Percentiles rank a stretch among this genome's conserved stretches.
Evolutionary conservation across 2,888 invertebrate species (phyloP).

Genomic region (Apodemia zela): DNA sequence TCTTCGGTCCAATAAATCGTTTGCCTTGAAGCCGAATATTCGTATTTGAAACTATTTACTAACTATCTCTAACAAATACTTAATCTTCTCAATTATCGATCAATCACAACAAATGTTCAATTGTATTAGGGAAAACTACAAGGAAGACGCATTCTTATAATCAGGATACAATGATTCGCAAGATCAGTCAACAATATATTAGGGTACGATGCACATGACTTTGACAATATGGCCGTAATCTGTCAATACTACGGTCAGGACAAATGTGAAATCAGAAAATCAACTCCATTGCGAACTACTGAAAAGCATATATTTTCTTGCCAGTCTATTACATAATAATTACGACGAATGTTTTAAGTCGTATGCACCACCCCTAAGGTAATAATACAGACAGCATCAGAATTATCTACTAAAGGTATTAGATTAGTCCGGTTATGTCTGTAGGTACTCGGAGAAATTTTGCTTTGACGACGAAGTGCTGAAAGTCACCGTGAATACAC

Average conservation of each 20-base stretch:
- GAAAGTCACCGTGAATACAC: background rate
- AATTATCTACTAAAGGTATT: background rate
- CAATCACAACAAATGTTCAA: background rate
- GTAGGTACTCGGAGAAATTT: too few relatives aligned
- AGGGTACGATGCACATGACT: background rate
- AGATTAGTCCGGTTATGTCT: too few relatives aligned
- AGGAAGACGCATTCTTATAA: slow-evolving; percentile 9
- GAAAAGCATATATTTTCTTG: background rate
- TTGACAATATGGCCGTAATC: background rate
- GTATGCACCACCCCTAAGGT: background rate
- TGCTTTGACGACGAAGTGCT: background rate
- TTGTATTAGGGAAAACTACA: slow-evolving; percentile 4
- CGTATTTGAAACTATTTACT: background rate
- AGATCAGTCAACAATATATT: background rate
- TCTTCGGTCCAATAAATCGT: too few relatives aligned
- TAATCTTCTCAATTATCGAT: background rate
- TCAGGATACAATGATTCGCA: background rate
- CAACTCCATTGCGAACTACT: background rate
- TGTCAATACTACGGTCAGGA: background rate
- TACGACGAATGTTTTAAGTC: background rate
- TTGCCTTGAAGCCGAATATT: background rate
- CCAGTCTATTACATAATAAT: slow-evolving; percentile 5
- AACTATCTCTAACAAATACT: background rate
- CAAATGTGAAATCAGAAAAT: background rate
- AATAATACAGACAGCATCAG: background rate